Percentiles rank a stretch among this genome's conserved stretches.
Evolutionary conservation across 2,797 vertebrate species (phyloP).

Genomic region (Myripristis murdjan): DNA sequence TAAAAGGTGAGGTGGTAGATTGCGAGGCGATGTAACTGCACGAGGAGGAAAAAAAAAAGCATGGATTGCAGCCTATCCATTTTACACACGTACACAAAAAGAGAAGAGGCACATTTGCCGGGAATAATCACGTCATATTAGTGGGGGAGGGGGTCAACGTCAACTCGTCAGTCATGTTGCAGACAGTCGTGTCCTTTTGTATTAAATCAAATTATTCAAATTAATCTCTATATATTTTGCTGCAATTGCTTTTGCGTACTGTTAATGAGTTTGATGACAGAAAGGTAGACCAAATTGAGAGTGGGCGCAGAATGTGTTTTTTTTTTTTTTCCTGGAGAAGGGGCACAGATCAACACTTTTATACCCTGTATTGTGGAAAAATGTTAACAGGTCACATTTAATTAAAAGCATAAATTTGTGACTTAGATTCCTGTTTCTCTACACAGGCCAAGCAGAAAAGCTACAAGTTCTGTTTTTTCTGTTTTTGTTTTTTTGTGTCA

Average conservation of each 20-base stretch:
- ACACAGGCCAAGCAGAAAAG: no score
- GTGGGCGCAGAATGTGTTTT: no score
- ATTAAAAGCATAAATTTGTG: no score
- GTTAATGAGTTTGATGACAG: slow-evolving; percentile 27
- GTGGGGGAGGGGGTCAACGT: slow-evolving; percentile 9
- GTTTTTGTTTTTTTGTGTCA: no score
- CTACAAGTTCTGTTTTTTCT: no score
- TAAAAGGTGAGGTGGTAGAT: slow-evolving; percentile 33
- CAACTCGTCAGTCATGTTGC: slow-evolving; percentile 50
- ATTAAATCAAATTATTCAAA: slow-evolving; percentile 14
- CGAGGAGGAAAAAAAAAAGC: slow-evolving; percentile 25
- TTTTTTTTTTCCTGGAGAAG: no score
- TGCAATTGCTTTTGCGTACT: background rate
- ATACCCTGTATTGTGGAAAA: no score
- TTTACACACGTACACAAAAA: slow-evolving; percentile 70
- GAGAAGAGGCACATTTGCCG: slow-evolving; percentile 76
- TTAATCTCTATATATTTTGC: slow-evolving; percentile 6
- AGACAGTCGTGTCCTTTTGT: slow-evolving; percentile 44
- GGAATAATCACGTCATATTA: slow-evolving; percentile 61
- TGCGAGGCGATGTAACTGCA: slow-evolving; percentile 16
- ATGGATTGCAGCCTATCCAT: slow-evolving; percentile 39
- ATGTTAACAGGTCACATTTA: no score
- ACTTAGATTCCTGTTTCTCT: slow-evolving; percentile 4
- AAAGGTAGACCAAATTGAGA: slow-evolving; percentile 2
- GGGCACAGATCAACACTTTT: background rate